Evolutionary conservation across 2,888 invertebrate genomes (phyloP), one percentile per base, ranked within the genome.

Genomic region (Eupithecia tripunctaria): DNA sequence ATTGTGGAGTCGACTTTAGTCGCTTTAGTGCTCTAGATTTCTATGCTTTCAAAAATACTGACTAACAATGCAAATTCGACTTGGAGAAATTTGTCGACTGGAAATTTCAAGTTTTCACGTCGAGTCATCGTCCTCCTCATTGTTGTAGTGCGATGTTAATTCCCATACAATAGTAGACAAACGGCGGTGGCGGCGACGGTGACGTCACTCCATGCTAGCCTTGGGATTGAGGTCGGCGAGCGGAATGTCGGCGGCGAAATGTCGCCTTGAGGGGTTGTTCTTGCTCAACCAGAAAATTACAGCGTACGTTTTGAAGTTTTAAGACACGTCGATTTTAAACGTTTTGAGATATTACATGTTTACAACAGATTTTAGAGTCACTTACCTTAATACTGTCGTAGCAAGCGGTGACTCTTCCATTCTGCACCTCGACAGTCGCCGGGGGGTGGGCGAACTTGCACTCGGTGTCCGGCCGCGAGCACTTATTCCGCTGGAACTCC

Each of bases 371-470:
- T 21, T 70, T 15, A 67, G n/a, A 74, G 67, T 21, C 59, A 76
- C 97, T 96, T 95, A 99, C 99, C 99, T 99, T 99, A 95, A 99
- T 99, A 95, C 99, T 99, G 96, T 99, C 99, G 96, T 99, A 99
- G 96, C 99, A 99, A 88, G 99, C 99, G 88, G 99, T 99, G 90
- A 99, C 99, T 89, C 99, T 97, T 92, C 99, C 99, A 95, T 99
- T 99, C 96, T 99, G 99, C 89, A 99, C 99, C 95, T 99, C 99
- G 88, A 99, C 99, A 95, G 99, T 99, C 87, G 98, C 97, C 82
- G 99, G 99, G 79, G 99, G 99, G 96, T 99, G 99, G 83, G 99
- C 99, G 95, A 99, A 99, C 96, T 99, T 99, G 97, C 99, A 99
- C 95, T 99, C 99, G 91, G 98, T 98, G 95, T 99, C 99, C 81